These are phyloP conservation scores for Onychorhynchus coronatus DNA, from an alignment of 2,113 vertebrate species.

Conservation along the genomic window DNA sequence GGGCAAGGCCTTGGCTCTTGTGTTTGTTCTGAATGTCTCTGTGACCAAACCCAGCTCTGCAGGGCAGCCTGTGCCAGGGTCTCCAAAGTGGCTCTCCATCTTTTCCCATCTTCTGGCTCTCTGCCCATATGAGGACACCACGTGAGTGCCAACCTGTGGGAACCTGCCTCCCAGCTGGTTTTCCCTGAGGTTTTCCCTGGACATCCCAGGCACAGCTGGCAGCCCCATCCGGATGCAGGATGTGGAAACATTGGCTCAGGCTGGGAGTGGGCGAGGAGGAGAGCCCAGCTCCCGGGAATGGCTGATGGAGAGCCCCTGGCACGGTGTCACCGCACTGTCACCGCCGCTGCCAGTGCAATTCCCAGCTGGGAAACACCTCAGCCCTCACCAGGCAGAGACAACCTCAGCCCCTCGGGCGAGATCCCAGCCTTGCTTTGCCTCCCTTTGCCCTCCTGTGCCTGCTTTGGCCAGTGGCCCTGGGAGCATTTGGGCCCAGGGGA, in stretches of 20 bases:
- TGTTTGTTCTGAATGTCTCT: no score
- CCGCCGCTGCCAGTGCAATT: not conserved
- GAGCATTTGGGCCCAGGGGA: not conserved
- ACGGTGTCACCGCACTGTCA: not conserved
- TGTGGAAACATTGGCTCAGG: not conserved
- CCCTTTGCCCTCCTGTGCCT: not conserved
- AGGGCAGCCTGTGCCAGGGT: not conserved
- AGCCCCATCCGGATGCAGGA: not conserved
- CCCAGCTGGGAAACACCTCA: not conserved
- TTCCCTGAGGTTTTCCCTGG: not conserved
- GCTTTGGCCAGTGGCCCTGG: accelerated
- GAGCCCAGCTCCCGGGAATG: not conserved
- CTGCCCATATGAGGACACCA: not conserved
- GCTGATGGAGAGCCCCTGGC: not conserved
- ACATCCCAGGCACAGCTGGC: accelerated
- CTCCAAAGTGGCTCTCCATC: not conserved
- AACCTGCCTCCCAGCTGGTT: not conserved
- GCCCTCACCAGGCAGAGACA: not conserved
- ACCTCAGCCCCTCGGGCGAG: not conserved
- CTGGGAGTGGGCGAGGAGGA: not conserved
- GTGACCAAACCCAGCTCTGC: no score
- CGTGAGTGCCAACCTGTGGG: not conserved
- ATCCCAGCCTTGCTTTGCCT: not conserved
- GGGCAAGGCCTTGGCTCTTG: no score
- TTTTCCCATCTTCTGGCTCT: not conserved